Base-by-base conservation (phyloP, 2,113 vertebrate species). In the Corythoichthys haematopterus region DNA sequence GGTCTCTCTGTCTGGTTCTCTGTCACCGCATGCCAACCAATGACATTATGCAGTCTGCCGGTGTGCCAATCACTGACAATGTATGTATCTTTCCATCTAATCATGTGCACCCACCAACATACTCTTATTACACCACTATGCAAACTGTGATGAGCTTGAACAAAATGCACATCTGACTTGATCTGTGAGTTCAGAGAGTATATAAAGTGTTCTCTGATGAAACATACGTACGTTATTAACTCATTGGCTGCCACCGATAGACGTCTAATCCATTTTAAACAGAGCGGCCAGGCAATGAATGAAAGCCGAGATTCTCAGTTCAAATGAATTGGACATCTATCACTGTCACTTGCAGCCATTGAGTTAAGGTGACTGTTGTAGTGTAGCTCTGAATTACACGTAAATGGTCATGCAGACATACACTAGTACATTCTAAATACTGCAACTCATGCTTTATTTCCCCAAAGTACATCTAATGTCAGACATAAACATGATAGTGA, bases 11-110 rank as follows among this genome's bases (percentile, higher is more conserved):
- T 86, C 71, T 84, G 66, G 58, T 64, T 84, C 72, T 81, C 60
- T 85, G 68, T 84, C 68, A 66, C 76, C 4, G 82, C 88, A 88
- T 88, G 84, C 66, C 64, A 62, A 81, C 69, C 80, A 74, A 80
- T 80, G 75, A 74, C 71, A 53, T 72, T 20, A 35, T 2, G 0
- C 80, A 84, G 84, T 68, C 80, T 66, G 64, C 78, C 20, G 78
- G 74, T 64, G 80, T 77, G 51, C 80, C 75, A 35, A 7, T 74
- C 70, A 58, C 45, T 53, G 62, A 79, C 45, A 72, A 79, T 73
- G 85, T 87, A 83, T 69, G 82, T 83, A 83, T 64, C 55, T 46
- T 58, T 46, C 66, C 66, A 61, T 46, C 56, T 56, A 66, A 46
- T 75, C 65, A 80, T 71, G n/a, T 35, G 51, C 65, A 36, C 0